These are phyloP conservation scores for Edolisoma coerulescens DNA, from an alignment of 2,113 vertebrate species.

Conservation along the genomic window DNA sequence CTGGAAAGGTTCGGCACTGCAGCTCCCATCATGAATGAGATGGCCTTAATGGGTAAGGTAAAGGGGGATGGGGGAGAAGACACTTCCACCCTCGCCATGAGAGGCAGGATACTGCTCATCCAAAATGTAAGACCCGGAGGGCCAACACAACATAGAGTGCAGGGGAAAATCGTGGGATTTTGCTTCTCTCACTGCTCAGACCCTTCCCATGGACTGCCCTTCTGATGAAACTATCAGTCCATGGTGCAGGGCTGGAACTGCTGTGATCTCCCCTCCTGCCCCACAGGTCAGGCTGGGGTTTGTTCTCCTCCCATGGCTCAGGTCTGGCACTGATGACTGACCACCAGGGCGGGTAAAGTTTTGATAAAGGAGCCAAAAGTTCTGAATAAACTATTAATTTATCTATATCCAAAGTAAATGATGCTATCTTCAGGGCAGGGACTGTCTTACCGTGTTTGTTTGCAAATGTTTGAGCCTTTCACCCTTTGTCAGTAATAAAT, in stretches of 20 bases:
- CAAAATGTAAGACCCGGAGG: not conserved
- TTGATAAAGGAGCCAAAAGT: not conserved
- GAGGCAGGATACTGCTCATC: not conserved
- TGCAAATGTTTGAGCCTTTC: not conserved
- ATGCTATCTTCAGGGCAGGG: not conserved
- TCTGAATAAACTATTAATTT: not conserved
- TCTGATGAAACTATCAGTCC: not conserved
- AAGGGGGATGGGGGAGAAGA: not conserved
- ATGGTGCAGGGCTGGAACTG: not conserved
- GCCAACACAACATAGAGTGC: not conserved
- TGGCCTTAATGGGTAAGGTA: accelerated
- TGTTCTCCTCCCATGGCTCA: not conserved
- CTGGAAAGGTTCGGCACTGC: not conserved
- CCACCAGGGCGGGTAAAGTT: not conserved
- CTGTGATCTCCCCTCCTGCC: not conserved
- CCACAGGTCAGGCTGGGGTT: not conserved
- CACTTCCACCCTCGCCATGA: accelerated
- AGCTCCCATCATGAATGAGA: not conserved
- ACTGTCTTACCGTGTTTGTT: not conserved
- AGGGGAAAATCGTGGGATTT: not conserved
- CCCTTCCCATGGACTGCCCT: not conserved
- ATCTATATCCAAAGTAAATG: not conserved
- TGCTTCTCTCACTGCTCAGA: not conserved
- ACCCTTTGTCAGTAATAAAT: not conserved
- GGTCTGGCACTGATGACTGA: not conserved